A percentile compares a stretch with the other conserved stretches of the same genome.
phyloP scores from a whole-genome alignment of 2,888 invertebrate genomes.

The Macaria notata region DNA sequence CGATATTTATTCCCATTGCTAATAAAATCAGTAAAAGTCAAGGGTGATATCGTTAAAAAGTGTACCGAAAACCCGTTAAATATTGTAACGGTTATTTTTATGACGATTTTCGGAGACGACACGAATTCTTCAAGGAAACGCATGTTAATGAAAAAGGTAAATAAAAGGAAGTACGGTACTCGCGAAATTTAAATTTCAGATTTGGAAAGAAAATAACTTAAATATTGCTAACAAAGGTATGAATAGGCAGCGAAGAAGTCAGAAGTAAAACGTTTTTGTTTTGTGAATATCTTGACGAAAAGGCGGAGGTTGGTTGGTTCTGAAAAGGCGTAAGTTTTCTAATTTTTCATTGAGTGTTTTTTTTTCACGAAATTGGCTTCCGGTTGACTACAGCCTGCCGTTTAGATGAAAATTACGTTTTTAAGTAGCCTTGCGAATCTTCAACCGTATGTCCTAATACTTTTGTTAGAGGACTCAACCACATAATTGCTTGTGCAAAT shows the following conservation, averaged over 20 bases:
- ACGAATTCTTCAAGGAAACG: conserved; percentile 31
- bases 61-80: conserved; percentile 35
- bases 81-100: conserved; percentile 43
- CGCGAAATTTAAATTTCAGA: conserved; percentile 14
- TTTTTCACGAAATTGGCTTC: no score
- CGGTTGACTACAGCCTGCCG: no score
- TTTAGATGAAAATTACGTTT: no score
- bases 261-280: no score
- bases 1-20: conserved; percentile 54
- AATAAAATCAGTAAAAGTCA: conserved; percentile 58
- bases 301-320: no score
- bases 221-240: conserved; percentile 5
- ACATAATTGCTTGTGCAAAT: no score
- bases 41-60: conserved; percentile 51
- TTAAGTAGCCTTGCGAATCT: no score
- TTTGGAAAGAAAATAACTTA: not conserved
- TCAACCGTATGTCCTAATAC: no score
- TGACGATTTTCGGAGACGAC: conserved; percentile 37
- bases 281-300: no score
- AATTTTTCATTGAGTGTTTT: no score
- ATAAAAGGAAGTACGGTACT: conserved; percentile 22
- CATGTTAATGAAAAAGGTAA: conserved; percentile 28
- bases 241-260: not conserved
- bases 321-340: no score
- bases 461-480: no score